phyloP scores from a whole-genome alignment of 92 coral and sea anemone genomes.

The Paramuricea clavata region DNA sequence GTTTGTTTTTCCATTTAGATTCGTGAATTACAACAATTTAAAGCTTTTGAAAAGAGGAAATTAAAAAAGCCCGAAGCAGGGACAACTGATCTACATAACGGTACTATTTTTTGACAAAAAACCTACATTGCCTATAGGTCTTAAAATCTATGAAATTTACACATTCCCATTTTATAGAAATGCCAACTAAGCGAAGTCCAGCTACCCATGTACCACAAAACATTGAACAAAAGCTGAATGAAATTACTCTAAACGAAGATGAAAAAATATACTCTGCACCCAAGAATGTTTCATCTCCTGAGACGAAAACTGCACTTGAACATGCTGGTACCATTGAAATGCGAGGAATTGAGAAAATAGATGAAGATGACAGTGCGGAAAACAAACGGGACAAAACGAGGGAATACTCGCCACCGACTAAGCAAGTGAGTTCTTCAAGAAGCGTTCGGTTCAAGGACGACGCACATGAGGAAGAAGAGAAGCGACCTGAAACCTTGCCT shows the following conservation, averaged over 20 bases:
- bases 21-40: conserved; percentile 27
- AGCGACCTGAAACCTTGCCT: conserved; percentile 24
- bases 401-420: conserved; percentile 4
- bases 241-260: not conserved
- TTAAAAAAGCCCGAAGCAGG: conserved; percentile 15
- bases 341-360: not conserved
- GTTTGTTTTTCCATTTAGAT: conserved; percentile 10
- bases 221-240: not conserved
- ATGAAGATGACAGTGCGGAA: not conserved
- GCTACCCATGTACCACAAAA: not conserved
- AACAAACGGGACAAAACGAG: not conserved
- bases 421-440: conserved; percentile 35
- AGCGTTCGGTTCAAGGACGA: conserved; percentile 41
- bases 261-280: not conserved
- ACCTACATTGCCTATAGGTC: not conserved
- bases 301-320: not conserved
- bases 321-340: not conserved
- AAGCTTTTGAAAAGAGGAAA: conserved; percentile 41
- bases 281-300: not conserved
- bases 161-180: too few species aligned
- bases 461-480: conserved; percentile 15
- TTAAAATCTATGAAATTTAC: not conserved
- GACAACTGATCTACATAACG: not conserved
- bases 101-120: too few species aligned
- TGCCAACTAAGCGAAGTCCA: not conserved